phyloP scores from a whole-genome alignment of 2,797 vertebrate genomes.

The Pteronotus mesoamericanus region DNA sequence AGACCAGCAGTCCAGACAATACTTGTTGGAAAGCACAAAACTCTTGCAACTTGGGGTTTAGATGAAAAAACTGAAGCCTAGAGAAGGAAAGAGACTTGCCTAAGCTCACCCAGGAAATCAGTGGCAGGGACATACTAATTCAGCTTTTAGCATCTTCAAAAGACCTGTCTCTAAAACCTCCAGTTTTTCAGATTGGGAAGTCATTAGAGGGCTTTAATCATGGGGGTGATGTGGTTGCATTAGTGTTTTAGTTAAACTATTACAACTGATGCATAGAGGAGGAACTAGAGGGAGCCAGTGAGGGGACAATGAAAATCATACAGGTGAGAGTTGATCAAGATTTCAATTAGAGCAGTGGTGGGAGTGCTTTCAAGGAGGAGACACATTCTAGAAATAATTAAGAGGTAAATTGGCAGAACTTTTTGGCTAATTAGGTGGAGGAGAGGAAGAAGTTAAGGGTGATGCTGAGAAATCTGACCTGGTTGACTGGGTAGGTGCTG shows the following conservation, averaged over 20 bases:
- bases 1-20: not conserved
- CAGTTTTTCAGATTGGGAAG: not conserved
- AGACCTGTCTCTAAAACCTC: not conserved
- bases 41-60: not conserved
- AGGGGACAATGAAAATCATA: not conserved
- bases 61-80: not conserved
- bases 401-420: not conserved
- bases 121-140: not conserved
- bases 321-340: not conserved
- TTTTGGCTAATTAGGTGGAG: not conserved
- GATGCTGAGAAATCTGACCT: not conserved
- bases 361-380: not conserved
- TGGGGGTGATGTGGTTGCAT: not conserved
- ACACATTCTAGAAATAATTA: not conserved
- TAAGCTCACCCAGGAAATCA: not conserved
- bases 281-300: not conserved
- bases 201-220: not conserved
- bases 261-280: not conserved
- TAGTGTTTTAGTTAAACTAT: not conserved
- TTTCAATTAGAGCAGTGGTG: not conserved
- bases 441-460: not conserved
- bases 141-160: not conserved
- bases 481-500: not conserved
- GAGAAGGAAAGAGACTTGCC: not conserved
- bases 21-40: not conserved